Conservation (phyloP, 2,113 vertebrate genomes). For the Zosterops borbonicus region DNA sequence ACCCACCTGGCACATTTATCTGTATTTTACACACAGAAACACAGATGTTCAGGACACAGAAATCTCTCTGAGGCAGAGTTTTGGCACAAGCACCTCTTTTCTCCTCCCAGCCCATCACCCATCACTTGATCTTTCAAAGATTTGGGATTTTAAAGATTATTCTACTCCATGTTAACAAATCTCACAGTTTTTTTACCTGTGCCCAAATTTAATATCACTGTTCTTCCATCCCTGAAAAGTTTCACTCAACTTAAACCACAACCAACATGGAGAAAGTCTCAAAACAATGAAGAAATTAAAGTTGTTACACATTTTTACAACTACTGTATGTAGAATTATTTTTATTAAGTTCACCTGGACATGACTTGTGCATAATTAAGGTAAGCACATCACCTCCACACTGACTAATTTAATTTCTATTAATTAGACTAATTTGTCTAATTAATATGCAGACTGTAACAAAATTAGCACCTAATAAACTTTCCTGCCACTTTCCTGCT, state of each 20-base stretch:
- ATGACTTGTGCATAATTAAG: background rate
- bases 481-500: background rate
- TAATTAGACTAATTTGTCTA: background rate
- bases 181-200: background rate
- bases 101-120: too few relatives aligned
- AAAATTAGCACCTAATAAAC: background rate
- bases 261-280: background rate
- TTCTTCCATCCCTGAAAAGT: background rate
- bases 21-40: rapidly evolving
- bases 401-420: background rate
- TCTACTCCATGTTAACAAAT: background rate
- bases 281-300: background rate
- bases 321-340: background rate
- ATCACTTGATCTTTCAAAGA: background rate
- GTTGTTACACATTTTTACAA: background rate
- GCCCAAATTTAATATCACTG: background rate
- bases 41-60: rapidly evolving
- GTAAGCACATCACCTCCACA: background rate
- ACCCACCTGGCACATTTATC: background rate
- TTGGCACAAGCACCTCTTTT: background rate
- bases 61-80: background rate
- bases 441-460: background rate
- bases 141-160: background rate
- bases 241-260: background rate
- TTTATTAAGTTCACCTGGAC: background rate